These are phyloP conservation scores for Stercorarius parasiticus DNA, from an alignment of 2,113 vertebrate species.

Conservation along the genomic window DNA sequence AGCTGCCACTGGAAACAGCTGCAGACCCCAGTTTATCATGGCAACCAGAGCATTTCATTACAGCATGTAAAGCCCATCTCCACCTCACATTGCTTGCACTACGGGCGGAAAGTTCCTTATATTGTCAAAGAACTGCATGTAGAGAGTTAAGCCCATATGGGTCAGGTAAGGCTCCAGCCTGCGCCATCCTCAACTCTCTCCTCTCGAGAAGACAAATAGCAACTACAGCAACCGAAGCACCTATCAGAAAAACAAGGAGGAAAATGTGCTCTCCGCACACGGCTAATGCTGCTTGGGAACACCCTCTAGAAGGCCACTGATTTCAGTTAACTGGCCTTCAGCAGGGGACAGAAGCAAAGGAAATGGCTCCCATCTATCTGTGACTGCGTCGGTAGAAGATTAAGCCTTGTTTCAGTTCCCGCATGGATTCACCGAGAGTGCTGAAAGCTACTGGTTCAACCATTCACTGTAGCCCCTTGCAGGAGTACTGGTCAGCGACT, in stretches of 20 bases:
- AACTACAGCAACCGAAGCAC: neutral
- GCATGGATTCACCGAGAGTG: neutral
- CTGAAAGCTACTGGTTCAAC: neutral
- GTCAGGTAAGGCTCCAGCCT: neutral
- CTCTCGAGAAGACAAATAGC: neutral
- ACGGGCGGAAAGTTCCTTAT: neutral
- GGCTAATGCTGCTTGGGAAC: neutral
- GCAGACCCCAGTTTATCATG: neutral
- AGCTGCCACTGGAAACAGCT: neutral
- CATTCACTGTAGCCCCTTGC: neutral
- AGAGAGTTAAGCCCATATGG: neutral
- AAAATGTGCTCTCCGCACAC: neutral
- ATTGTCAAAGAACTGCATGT: neutral
- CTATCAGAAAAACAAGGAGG: accelerated
- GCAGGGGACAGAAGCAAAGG: neutral
- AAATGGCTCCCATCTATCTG: neutral
- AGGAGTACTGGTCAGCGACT: neutral
- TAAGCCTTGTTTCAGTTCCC: neutral
- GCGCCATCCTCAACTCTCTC: neutral
- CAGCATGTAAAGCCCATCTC: neutral
- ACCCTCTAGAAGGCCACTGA: neutral
- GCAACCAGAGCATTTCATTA: neutral
- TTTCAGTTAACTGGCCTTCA: neutral
- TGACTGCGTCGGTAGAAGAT: neutral
- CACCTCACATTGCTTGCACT: neutral